Base-by-base conservation (phyloP, 2,888 invertebrate species). In the Pandemis heparana region DNA sequence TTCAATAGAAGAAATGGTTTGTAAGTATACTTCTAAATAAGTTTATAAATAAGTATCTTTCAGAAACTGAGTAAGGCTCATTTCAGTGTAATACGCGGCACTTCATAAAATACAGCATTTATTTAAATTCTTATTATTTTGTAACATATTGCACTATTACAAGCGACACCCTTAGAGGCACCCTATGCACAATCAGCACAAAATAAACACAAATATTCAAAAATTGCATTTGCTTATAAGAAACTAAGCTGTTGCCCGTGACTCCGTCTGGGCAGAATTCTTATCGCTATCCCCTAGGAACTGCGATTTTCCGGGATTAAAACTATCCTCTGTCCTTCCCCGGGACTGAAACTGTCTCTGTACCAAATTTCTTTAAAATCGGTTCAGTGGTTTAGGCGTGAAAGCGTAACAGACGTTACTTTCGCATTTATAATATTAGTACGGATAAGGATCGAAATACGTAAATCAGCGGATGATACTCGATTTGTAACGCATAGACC, bases 401-500 rank as follows among this genome's bases (percentile, higher is more conserved):
- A 32, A 32, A 32, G 23, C 23, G 23, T 32, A 32, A 32, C 23
- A 32, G 23, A 32, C 23, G 1, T 2, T 23, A 23, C 23, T 23
- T 23, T 23, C 23, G 23, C 23, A 23, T 23, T 23, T 23, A 2
- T 23, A 23, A 32, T 2, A 32, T 32, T 32, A 32, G 23, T 32
- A 32, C 4, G 23, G 2, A 64, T 51, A 69, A 59, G 63, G 48
- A 48, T 23, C 41, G 51, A 51, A 51, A 59, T 64, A 61, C 63
- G 48, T 69, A n/a, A 32, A 32, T 46, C 46, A 32, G 5, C 14
- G 39, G 61, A 56, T 53, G 41, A 62, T 53, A 56, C 43, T 38
- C 32, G 32, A 32, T 12, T 63, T 59, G 41, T 43, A 16, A 56
- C 43, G 18, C 53, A 53, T 41, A 46, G 23, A 60, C 62, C 43